These are phyloP conservation scores for Amphimallon solstitiale DNA, from an alignment of 2,888 invertebrate species.

Conservation along the genomic window DNA sequence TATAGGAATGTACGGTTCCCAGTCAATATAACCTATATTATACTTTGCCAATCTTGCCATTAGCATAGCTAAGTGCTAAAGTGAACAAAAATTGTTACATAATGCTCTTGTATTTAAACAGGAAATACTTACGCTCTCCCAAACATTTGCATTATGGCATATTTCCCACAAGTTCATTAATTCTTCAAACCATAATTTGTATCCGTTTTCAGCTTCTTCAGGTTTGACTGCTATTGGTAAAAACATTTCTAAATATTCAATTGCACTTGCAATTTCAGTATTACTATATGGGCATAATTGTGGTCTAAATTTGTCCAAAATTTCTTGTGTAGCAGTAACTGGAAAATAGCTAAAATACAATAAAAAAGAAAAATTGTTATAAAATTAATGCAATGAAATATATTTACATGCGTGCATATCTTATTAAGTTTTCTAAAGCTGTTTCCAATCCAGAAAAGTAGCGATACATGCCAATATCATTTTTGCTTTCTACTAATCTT, in stretches of 20 bases:
- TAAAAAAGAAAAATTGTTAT: conserved; percentile 27
- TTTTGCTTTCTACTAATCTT: conserved; percentile 68
- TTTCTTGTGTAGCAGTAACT: conserved; percentile 81
- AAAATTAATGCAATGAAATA: conserved; percentile 5
- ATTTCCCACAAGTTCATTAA: conserved; percentile 81
- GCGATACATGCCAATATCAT: conserved; percentile 70
- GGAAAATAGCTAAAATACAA: conserved; percentile 73
- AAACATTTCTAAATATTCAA: conserved; percentile 77
- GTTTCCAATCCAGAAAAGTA: conserved; percentile 54
- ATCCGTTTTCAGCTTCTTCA: conserved; percentile 71
- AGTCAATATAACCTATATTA: conserved; percentile 86
- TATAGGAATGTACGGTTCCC: conserved; percentile 83
- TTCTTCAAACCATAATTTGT: conserved; percentile 83
- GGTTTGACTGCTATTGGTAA: conserved; percentile 78
- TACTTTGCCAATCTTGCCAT: conserved; percentile 78
- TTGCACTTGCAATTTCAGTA: conserved; percentile 64
- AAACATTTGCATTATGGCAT: conserved; percentile 77
- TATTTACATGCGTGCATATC: conserved; percentile 58
- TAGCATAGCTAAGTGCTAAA: conserved; percentile 76
- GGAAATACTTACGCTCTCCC: conserved; percentile 68
- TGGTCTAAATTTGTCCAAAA: conserved; percentile 84
- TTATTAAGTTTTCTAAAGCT: conserved; percentile 55
- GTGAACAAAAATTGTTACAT: conserved; percentile 40
- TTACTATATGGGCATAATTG: conserved; percentile 78
- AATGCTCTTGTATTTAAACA: not conserved